Percentiles rank a stretch among this genome's conserved stretches.
Conservation (phyloP, 92 coral and sea anemone genomes). For the Isaurus tuberculatus region DNA sequence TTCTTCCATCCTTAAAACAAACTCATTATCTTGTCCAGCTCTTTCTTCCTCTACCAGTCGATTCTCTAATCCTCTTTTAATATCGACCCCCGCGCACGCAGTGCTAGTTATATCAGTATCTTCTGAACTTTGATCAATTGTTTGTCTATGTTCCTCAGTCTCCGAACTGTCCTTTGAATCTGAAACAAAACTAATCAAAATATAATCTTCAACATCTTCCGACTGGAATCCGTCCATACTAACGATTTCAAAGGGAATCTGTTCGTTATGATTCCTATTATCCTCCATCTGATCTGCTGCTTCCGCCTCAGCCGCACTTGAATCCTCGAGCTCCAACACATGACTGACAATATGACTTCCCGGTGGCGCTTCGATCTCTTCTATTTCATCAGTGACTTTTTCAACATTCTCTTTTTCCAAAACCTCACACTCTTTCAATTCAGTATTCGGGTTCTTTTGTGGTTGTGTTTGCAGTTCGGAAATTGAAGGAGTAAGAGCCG, state of each 20-base stretch:
- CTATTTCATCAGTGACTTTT: not conserved
- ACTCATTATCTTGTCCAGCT: slow-evolving; percentile 9
- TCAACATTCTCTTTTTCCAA: not conserved
- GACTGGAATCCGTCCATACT: not conserved
- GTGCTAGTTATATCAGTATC: not conserved
- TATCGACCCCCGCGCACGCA: not conserved
- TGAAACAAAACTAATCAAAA: slow-evolving; percentile 31
- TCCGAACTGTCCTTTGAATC: not conserved
- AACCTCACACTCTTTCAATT: not conserved
- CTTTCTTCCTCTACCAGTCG: not conserved
- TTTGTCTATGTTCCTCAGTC: not conserved
- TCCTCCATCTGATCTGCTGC: not conserved
- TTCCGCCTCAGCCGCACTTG: slow-evolving; percentile 1
- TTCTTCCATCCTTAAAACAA: slow-evolving; percentile 32
- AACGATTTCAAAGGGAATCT: not conserved
- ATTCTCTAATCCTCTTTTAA: not conserved
- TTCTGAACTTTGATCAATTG: not conserved
- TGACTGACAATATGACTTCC: slow-evolving; percentile 27
- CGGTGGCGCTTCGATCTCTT: not conserved
- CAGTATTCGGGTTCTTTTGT: not conserved
- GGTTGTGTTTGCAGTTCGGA: not conserved
- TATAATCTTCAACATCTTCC: slow-evolving; percentile 35
- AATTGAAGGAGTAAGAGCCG: not conserved
- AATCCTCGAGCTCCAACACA: not conserved
- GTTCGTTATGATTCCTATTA: not conserved